Evolutionary conservation across 2,797 vertebrate genomes (phyloP), one percentile per base, ranked within the genome.

Genomic region (Ispidina picta): DNA sequence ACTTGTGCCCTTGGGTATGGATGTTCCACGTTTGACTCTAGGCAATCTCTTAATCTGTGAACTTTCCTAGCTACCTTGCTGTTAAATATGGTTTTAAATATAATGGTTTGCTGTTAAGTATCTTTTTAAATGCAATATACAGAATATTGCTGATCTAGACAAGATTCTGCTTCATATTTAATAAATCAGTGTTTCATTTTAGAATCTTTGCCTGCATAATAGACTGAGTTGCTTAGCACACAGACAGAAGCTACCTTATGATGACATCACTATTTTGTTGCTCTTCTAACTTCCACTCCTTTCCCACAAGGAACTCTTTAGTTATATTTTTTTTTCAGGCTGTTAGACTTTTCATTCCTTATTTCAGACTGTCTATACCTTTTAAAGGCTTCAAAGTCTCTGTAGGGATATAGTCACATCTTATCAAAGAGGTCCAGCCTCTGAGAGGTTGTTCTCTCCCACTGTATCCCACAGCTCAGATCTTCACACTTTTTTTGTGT

Each of bases 401-500:
- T 87, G n/a, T 65, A 51, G 62, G 55, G 63, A 64, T 77, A 73
- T 8, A 91, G 81, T 63, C 81, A 91, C 49, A 80, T 55, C 43
- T 93, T 89, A 91, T 85, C 90, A 87, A 90, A 91, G 54, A 54
- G 46, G 39, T 78, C 35, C 64, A 71, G 76, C 46, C 59, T 93
- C 62, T 48, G 15, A 69, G 81, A 89, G 66, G 21, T 89, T 75
- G 74, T 92, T 96, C 83, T 95, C 83, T 51, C 91, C 87, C 66
- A 72, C 46, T 59, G 66, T 39, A 88, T 83, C 82, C 86, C 44
- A 43, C 60, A 81, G 90, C 49, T 96, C 74, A 71, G 81, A 72
- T 90, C 54, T 94, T 84, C 85, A 88, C 35, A 72, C 56, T 68
- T 91, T 35, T 37, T 85, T 79, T 95, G 46, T 75, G 71, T 93